Base-by-base conservation (phyloP, 1,140 invertebrate genomes). In the Druon quercuslanigerum region DNA sequence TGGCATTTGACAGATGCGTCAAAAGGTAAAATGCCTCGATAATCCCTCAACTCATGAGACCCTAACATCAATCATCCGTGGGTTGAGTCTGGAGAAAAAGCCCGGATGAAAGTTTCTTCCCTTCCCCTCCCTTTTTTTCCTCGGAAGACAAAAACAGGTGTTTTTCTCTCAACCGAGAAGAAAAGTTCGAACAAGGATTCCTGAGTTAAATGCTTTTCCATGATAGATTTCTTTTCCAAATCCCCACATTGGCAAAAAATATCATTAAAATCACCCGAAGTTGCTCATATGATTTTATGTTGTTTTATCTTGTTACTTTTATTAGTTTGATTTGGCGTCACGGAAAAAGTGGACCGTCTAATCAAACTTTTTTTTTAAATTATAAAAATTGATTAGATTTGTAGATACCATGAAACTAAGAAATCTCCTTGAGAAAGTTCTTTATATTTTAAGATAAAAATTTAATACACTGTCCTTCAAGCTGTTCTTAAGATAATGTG, bases 1-100 rank as follows among this genome's bases (percentile, higher is more conserved):
- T 40, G 40, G 8, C 5, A 40, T 9, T 40, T 9, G 13, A 11
- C 54, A 20, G 20, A 25, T 57, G 13, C n/a, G n/a, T 17, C 52
- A 57, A 56, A 11, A 33, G 54, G 54, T 19, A 56, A 46, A 11
- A 11, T 0, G 54, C 17, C 19, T 56, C 19, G 17, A 57, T 57
- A 57, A 20, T 57, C 25, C 57, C 50, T 74, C 57, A 73, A 73
- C 78, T 51, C 50, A 51, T 17, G 13, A 56, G 51, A 11, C 40
- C 79, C 73, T 51, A 54, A 33, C 71, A 80, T 80, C 79, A 50
- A 75, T 78, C 71, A 75, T 77, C 16, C 50, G 46, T 20, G 56
- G 19, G 51, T 78, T 78, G 33, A 25, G 57, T 33, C 33, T 16
- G 12, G 14, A 14, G 25, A 66, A 66, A 66, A 66, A 66, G 56